phyloP scores from a whole-genome alignment of 1,140 invertebrate species.

The Bombus haemorrhoidalis region DNA sequence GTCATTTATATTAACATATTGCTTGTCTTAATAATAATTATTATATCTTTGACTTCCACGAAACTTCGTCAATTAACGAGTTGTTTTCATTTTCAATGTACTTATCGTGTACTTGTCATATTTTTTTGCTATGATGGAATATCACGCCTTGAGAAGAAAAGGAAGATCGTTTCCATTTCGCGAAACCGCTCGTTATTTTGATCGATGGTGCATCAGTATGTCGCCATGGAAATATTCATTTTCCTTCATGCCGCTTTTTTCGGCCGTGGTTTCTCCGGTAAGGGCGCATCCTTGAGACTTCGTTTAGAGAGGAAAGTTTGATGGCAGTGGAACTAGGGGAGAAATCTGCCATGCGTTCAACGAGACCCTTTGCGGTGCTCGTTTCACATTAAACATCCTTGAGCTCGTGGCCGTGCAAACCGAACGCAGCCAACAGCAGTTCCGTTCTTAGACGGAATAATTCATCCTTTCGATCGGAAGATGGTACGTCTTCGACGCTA shows the following conservation, averaged over 20 bases:
- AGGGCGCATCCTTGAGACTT: neutral
- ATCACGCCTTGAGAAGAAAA: no score
- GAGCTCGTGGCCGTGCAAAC: neutral
- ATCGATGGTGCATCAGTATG: conserved; percentile 9
- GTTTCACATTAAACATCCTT: conserved; percentile 36
- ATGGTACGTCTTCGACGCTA: conserved; percentile 19
- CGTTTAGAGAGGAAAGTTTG: neutral
- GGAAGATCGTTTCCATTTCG: neutral
- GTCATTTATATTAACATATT: no score
- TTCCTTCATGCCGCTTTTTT: no score
- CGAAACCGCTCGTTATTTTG: neutral
- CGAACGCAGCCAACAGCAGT: neutral
- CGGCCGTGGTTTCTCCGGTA: neutral
- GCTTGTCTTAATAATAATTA: no score
- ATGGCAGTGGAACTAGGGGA: neutral
- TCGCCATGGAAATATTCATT: conserved; percentile 40
- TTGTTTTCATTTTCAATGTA: no score
- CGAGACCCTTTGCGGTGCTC: neutral
- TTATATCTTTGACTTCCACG: no score
- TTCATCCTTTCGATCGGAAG: conserved; percentile 15
- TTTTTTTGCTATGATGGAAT: neutral
- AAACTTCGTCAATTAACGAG: no score
- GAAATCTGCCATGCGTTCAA: neutral
- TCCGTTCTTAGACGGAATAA: conserved; percentile 39
- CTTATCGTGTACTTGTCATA: neutral